Base-by-base conservation (phyloP, 2,113 vertebrate species). In the Perccottus glenii region DNA sequence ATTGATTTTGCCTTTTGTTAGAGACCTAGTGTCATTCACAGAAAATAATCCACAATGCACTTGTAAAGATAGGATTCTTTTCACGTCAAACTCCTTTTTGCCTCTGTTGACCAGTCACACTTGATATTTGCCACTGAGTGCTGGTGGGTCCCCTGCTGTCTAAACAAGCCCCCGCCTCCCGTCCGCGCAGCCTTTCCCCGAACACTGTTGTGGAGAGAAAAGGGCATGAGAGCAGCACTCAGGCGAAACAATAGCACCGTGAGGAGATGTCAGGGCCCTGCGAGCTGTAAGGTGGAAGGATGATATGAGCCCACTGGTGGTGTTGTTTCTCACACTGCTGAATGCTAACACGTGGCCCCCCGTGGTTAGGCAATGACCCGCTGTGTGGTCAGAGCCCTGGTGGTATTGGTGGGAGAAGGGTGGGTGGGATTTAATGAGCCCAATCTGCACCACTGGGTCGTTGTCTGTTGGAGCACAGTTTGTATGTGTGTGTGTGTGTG, bases 201-300 rank as follows among this genome's bases (percentile, higher is more conserved):
- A 64, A 68, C 75, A 32, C 74, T 67, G 86, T 82, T 71, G 60
- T 87, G 87, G 77, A 85, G 85, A 80, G 86, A 76, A 87, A 89
- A 89, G 89, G 87, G 85, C 88, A 91, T 74, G 78, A 86, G 87
- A 90, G 87, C 84, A 81, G 84, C 82, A 65, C 83, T 84, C 84
- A 88, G 80, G 83, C 85, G 82, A 88, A 89, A 88, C 88, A 90
- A 88, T 86, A 88, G 85, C 84, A 64, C 86, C 48, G 70, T 52
- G 67, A 83, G 80, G 88, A 86, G 85, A 83, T 83, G 89, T 89
- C 88, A 89, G 70, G 12, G 78, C 83, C 81, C 70, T 48, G 73
- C 71, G 82, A 87, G 81, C 81, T 82, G 85, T 81, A 84, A 87
- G 82, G 81, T 85, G 82, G 88, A 89, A 84, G n/a, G 88, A 88